Conservation (phyloP, 2,888 invertebrate species). For the Apamea crenata region DNA sequence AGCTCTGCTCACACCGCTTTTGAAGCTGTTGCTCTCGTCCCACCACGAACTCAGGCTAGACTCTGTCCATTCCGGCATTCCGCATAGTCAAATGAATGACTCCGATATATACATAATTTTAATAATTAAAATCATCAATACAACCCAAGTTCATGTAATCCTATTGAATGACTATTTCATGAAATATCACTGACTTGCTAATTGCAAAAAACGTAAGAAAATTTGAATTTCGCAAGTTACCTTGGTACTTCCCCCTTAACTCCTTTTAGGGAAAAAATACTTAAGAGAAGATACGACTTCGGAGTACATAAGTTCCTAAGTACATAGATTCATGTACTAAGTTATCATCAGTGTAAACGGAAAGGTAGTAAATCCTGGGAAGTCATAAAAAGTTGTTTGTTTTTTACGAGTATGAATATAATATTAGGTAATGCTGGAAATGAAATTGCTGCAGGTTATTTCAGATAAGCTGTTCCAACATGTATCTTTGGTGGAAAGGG, state of each 20-base stretch:
- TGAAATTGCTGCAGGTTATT: slow-evolving; percentile 54
- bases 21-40: too few species aligned
- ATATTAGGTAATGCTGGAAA: slow-evolving; percentile 53
- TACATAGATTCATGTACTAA: slow-evolving; percentile 53
- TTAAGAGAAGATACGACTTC: slow-evolving; percentile 29
- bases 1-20: too few species aligned
- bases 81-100: too few species aligned
- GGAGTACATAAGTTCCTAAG: slow-evolving; percentile 41
- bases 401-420: slow-evolving; percentile 64
- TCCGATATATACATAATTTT: too few species aligned
- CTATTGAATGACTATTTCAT: not conserved
- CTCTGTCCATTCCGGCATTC: too few species aligned
- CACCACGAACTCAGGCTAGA: too few species aligned
- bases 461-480: slow-evolving; percentile 30
- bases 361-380: slow-evolving; percentile 60
- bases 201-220: not conserved
- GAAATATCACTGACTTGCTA: too few species aligned
- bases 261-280: slow-evolving; percentile 44
- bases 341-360: slow-evolving; percentile 56
- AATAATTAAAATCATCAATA: too few species aligned
- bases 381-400: slow-evolving; percentile 66
- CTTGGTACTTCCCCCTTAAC: slow-evolving; percentile 16
- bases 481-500: not conserved
- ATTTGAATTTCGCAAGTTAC: not conserved
- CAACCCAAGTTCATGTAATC: too few species aligned